Base-by-base conservation (phyloP, 2,113 vertebrate species). In the Anarrhichthys ocellatus region DNA sequence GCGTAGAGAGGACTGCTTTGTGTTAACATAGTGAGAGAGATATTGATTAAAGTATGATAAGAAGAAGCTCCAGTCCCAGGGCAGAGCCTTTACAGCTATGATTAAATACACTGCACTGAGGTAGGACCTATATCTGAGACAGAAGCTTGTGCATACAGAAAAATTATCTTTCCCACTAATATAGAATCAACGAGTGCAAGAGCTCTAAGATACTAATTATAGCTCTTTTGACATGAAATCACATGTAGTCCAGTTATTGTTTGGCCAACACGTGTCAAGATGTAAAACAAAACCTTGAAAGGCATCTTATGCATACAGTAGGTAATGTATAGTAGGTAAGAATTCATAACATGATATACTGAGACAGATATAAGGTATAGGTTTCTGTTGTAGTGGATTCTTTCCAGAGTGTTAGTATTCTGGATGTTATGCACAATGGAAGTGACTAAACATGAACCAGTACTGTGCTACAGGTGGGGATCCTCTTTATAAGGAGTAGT, bases 41-140 rank as follows among this genome's bases (percentile, higher is more conserved):
- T 94, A 95, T 95, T 93, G 94, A 95, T 94, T 94, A 93, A 94
- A 93, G 90, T 89, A 95, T 95, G 93, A 95, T 95, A 94, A 92
- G 91, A 91, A 86, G 93, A 92, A 91, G 92, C 88, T 87, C 80
- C 72, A 85, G 86, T 94, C 93, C 93, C 92, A 87, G 82, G 84
- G 87, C 91, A 87, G 88, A 85, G 81, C 79, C 90, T 92, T 76
- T 77, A 88, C 65, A 85, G 90, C 80, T 76, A 89, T 93, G 92
- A 94, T 94, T 93, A 92, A 94, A 94, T 91, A 92, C 67, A 79
- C 88, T 84, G 84, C 80, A 87, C 79, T 34, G 34, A 82, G 73
- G 62, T 79, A 79, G 80, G 82, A 86, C 88, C 81, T 87, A 78
- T 79, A 92, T 86, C 83, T 89, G 84, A 84, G 48, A 85, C 56